These are phyloP conservation scores for Caligus rogercresseyi DNA, from an alignment of 1,140 invertebrate species.

Conservation along the genomic window DNA sequence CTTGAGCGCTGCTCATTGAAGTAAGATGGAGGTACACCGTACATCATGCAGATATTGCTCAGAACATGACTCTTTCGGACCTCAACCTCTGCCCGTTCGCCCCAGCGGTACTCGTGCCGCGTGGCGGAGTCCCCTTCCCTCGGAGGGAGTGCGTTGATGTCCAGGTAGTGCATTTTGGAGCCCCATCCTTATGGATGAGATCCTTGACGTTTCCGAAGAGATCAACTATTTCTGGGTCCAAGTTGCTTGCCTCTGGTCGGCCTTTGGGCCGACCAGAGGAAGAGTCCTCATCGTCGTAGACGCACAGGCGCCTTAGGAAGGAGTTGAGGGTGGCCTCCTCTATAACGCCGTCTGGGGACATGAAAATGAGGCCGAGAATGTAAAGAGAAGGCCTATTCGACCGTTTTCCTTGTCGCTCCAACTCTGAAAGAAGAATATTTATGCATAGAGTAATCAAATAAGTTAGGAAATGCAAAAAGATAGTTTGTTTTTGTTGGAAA, in stretches of 20 bases:
- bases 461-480: too few species aligned
- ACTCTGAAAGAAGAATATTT: not conserved
- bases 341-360: not conserved
- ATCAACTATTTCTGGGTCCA: not conserved
- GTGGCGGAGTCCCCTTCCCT: not conserved
- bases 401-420: not conserved
- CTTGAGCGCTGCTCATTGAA: slow-evolving; percentile 24
- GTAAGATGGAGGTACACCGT: slow-evolving; percentile 21
- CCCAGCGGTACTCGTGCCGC: not conserved
- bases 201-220: not conserved
- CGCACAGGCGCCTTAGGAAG: not conserved
- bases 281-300: not conserved
- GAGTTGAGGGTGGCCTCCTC: not conserved
- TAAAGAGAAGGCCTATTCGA: not conserved
- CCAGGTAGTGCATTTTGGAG: not conserved
- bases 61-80: slow-evolving; percentile 16
- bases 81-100: not conserved
- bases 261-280: not conserved
- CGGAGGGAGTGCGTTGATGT: not conserved
- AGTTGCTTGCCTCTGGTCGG: not conserved
- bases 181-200: not conserved
- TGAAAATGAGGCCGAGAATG: not conserved
- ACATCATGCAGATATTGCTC: slow-evolving; percentile 12
- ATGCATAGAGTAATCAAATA: too few species aligned
- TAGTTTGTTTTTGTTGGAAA: too few species aligned